Percentiles rank a stretch among this genome's conserved stretches.
These are phyloP conservation scores for Montipora sp. DNA, from an alignment of 64 coral and sea anemone genomes.

Conservation along the genomic window DNA sequence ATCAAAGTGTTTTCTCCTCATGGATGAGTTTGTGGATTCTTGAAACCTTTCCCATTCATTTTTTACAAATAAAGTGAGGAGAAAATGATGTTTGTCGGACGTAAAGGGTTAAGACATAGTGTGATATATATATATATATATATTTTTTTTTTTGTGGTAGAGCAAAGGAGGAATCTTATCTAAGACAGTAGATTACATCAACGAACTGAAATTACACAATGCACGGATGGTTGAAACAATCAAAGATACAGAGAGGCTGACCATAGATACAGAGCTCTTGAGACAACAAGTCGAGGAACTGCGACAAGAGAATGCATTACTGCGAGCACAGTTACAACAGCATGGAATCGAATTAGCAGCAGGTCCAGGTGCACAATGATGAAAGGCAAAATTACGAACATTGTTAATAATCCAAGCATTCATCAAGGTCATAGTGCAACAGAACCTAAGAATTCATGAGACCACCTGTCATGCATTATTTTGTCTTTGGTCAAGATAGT, in stretches of 20 bases:
- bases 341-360: conserved; percentile 84
- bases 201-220: conserved; percentile 86
- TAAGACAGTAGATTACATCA: conserved; percentile 98
- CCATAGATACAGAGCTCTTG: conserved; percentile 82
- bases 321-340: conserved; percentile 91
- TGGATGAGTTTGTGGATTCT: too few relatives aligned
- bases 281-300: conserved; percentile 94
- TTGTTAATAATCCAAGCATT: neutral
- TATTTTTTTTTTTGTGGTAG: conserved; percentile 34
- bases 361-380: neutral
- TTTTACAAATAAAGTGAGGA: too few relatives aligned
- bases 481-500: too few relatives aligned
- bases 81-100: too few relatives aligned
- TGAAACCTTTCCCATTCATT: too few relatives aligned
- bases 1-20: too few relatives aligned
- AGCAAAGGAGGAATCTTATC: conserved; percentile 97
- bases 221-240: conserved; percentile 88
- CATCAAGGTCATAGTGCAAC: neutral
- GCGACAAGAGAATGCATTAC: conserved; percentile 87
- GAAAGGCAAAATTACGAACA: neutral
- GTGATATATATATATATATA: neutral
- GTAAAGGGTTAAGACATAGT: too few relatives aligned
- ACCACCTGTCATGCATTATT: too few relatives aligned
- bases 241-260: conserved; percentile 86
- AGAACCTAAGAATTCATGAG: neutral